phyloP scores from a whole-genome alignment of 37 sponge, comb jelly and placozoan species.

The Spongilla lacustris region DNA sequence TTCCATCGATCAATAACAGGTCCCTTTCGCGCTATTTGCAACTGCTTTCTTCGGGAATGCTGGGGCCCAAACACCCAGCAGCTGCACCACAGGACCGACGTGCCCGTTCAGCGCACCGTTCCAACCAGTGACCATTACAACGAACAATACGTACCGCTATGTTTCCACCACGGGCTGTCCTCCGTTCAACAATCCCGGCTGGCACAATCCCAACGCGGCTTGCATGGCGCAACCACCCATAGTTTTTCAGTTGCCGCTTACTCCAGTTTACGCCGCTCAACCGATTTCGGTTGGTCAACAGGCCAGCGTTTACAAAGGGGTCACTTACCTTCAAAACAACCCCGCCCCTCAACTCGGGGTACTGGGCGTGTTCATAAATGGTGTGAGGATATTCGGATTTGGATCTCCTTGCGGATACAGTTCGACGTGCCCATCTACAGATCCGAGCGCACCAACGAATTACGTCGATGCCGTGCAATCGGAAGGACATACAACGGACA shows the following conservation, averaged over 20 bases:
- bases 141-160: constrained; percentile 35
- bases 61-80: not conserved
- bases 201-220: constrained; percentile 56
- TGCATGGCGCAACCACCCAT: constrained; percentile 9
- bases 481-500: constrained; percentile 72
- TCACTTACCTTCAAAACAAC: constrained; percentile 62
- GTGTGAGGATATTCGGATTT: constrained; percentile 72
- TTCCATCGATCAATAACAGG: too few species aligned
- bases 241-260: constrained; percentile 24
- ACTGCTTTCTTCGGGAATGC: not conserved
- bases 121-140: not conserved
- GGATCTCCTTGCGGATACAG: constrained; percentile 79
- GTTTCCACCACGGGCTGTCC: constrained; percentile 49
- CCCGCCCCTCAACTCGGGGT: constrained; percentile 65
- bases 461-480: constrained; percentile 81
- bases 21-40: not conserved
- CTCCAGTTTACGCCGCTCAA: constrained; percentile 13
- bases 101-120: constrained; percentile 38
- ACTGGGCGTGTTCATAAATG: constrained; percentile 64
- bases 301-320: constrained; percentile 12
- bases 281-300: constrained; percentile 59
- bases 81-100: not conserved
- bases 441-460: constrained; percentile 36
- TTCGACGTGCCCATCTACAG: constrained; percentile 50
- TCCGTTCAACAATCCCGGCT: constrained; percentile 58